Percentiles rank a stretch among this genome's conserved stretches.
Conservation (phyloP, 2,797 vertebrate species). For the Pipistrellus nathusii region DNA sequence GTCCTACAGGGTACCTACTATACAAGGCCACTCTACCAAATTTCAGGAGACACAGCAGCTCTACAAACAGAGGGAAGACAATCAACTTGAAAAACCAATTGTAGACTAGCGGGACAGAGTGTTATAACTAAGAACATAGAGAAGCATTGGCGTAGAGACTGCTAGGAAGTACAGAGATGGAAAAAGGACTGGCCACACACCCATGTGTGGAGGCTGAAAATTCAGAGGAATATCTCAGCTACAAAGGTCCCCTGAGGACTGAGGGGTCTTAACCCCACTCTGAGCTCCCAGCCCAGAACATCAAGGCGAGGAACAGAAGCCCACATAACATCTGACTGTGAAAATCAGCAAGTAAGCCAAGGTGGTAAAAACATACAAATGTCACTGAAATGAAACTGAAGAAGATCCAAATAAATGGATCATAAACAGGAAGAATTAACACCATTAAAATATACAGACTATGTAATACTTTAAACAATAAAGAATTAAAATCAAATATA, state of each 20-base stretch:
- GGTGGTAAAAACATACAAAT: too few relatives aligned
- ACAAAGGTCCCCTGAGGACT: neutral
- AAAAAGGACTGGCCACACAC: neutral
- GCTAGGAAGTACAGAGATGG: neutral
- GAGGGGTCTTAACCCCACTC: neutral
- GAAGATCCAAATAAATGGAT: too few relatives aligned
- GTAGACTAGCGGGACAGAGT: neutral
- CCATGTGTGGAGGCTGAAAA: neutral
- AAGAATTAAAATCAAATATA: too few relatives aligned
- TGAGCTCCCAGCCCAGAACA: neutral
- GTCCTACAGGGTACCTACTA: too few relatives aligned
- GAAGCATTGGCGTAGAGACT: neutral
- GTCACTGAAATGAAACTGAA: too few relatives aligned
- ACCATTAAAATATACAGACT: too few relatives aligned
- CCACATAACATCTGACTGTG: neutral
- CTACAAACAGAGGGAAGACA: neutral
- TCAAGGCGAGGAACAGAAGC: neutral
- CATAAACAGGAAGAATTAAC: too few relatives aligned
- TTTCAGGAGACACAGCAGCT: too few relatives aligned
- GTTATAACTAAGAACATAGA: neutral
- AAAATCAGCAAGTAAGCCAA: neutral
- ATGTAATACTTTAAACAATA: too few relatives aligned
- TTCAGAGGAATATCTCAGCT: neutral
- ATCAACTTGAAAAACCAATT: neutral
- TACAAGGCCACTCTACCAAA: too few relatives aligned